Base-by-base conservation (phyloP, 23 tunicate genomes). In the Botrylloides violaceus region DNA sequence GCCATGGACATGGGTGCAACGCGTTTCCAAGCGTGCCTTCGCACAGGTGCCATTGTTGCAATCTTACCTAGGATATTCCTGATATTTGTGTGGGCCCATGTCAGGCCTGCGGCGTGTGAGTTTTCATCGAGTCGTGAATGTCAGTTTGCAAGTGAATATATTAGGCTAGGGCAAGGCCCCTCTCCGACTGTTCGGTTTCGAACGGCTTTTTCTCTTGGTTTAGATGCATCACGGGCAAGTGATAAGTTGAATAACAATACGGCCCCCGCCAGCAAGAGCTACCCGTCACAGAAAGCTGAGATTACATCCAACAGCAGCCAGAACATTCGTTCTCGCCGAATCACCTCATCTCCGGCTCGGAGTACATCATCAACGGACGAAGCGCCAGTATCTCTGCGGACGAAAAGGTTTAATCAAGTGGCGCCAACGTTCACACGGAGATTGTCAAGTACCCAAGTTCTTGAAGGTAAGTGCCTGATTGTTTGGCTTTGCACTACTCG, bases 371-470 rank as follows among this genome's bases (percentile, higher is more conserved):
- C 80, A 0, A 59, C 39, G 2, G 48, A 73, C 23, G 75, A 72
- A 20, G 79, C 77, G 18, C 36, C 32, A 12, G 70, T 65, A 29
- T 37, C 74, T 24, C 47, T 35, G 0, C 47, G 81, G 26, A 62
- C 82, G 70, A 71, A 79, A 32, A 61, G 74, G 33, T 22, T 31
- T 3, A 77, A 43, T 49, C 47, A 36, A 29, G 90, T 83, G 5
- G 97, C 97, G 2, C 97, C 97, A 1, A 78, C 92, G 25, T 79
- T 90, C 59, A 64, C 81, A 7, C 53, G 97, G 32, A 66, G 97
- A 49, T 59, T 90, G 35, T 90, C 97, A 34, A 90, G 97, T 76
- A 90, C 97, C 2, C 97, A 90, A 90, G 92, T 90, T 15, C 60
- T 83, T 2, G 97, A 90, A 79, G 97, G 97, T 83, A 32, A 6